These are phyloP conservation scores for Pantherophis guttatus DNA, from an alignment of 2,113 vertebrate species.

Conservation along the genomic window DNA sequence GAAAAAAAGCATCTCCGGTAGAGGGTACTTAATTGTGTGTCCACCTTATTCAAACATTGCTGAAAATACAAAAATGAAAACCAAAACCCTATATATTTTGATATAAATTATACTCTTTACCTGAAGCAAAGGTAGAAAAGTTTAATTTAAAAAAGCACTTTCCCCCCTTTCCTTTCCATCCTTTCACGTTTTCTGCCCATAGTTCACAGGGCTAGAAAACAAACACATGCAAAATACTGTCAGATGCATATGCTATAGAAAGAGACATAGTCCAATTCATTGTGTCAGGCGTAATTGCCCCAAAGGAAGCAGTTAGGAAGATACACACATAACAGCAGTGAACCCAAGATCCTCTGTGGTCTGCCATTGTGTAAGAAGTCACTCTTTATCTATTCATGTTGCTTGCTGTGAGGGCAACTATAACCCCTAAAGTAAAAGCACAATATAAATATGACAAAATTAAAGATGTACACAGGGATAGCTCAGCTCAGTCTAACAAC, in stretches of 20 bases:
- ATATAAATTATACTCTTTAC: background rate
- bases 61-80: background rate
- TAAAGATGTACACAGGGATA: background rate
- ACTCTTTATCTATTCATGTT: background rate
- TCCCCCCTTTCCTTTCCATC: background rate
- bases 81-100: background rate
- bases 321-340: background rate
- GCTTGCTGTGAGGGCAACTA: background rate
- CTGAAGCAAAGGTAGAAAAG: background rate
- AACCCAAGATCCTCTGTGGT: background rate
- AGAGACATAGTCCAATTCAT: background rate
- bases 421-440: background rate
- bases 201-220: background rate
- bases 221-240: background rate
- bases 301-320: background rate
- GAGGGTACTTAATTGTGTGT: background rate
- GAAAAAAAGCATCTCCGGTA: background rate
- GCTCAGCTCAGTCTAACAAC: background rate
- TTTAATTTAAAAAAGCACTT: background rate
- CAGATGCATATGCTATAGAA: background rate
- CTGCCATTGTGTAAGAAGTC: background rate
- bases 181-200: background rate
- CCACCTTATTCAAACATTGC: background rate
- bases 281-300: background rate
- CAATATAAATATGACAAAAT: background rate